Conservation (phyloP, 2,888 invertebrate species). For the Apamea anceps region DNA sequence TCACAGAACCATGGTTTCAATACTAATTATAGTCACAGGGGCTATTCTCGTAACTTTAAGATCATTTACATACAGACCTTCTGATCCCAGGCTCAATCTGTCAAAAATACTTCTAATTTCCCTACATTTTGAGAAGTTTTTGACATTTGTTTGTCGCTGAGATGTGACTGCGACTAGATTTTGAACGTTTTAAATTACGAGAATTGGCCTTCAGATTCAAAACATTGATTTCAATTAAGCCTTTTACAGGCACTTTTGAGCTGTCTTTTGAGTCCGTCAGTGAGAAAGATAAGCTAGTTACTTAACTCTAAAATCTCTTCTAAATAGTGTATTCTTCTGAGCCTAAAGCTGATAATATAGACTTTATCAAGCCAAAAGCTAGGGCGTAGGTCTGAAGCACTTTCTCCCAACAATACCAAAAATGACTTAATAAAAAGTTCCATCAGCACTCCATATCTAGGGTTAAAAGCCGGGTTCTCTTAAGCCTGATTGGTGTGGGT, state of each 20-base stretch:
- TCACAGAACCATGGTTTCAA: background rate
- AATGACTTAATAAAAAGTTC: slow-evolving; percentile 29
- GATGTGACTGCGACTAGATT: too few relatives aligned
- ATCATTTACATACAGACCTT: too few relatives aligned
- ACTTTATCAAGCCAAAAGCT: background rate
- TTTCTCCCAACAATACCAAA: background rate
- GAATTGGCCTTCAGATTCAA: too few relatives aligned
- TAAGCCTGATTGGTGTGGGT: slow-evolving; percentile 74
- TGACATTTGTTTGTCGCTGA: too few relatives aligned
- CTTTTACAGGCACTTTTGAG: background rate
- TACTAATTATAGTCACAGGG: background rate
- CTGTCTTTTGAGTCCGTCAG: background rate
- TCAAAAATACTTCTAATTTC: too few relatives aligned
- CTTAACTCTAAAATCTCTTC: background rate
- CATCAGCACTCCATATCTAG: slow-evolving; percentile 39
- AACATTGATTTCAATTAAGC: background rate
- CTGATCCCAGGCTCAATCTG: too few relatives aligned
- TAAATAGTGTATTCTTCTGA: background rate
- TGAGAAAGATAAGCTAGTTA: background rate
- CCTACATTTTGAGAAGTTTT: too few relatives aligned
- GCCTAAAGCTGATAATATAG: background rate
- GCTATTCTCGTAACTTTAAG: too few relatives aligned
- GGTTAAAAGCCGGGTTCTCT: slow-evolving; percentile 60
- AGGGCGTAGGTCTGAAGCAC: background rate
- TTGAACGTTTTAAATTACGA: too few relatives aligned